These are phyloP conservation scores for Diacarnus erythraeanus DNA, from an alignment of 37 sponge, comb jelly and placozoan genomes.

Conservation along the genomic window DNA sequence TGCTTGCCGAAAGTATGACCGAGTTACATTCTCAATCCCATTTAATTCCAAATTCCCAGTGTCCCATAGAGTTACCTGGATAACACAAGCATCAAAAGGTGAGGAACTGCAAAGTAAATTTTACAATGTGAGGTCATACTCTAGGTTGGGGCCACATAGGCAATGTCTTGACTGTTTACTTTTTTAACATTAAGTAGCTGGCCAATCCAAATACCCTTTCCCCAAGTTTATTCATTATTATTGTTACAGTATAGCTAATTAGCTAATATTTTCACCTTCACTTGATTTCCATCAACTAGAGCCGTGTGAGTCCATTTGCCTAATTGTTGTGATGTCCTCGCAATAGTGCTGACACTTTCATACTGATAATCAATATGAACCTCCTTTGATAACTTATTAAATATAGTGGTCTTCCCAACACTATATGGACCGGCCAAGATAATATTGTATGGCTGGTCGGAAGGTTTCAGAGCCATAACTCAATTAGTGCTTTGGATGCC, in stretches of 20 bases:
- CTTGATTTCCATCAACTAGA: neutral
- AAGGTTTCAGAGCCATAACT: neutral
- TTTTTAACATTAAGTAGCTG: no score
- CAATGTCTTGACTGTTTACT: no score
- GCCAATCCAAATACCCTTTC: neutral
- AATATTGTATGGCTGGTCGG: slow-evolving; percentile 25
- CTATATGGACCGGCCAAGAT: slow-evolving; percentile 43
- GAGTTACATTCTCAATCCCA: slow-evolving; percentile 33
- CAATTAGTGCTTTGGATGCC: neutral
- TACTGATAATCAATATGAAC: neutral
- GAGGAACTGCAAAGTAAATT: neutral
- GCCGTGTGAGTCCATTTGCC: neutral
- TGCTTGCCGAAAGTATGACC: slow-evolving; percentile 38
- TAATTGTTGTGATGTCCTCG: neutral
- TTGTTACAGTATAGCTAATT: neutral
- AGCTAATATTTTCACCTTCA: neutral
- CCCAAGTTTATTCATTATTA: no score
- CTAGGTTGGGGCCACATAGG: no score
- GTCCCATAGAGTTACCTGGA: slow-evolving; percentile 56
- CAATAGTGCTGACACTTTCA: neutral
- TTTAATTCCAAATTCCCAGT: slow-evolving; percentile 42
- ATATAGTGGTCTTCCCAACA: slow-evolving; percentile 62
- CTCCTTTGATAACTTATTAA: slow-evolving; percentile 6
- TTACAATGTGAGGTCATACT: no score
- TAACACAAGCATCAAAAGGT: neutral